Evolutionary conservation across 2,113 vertebrate species (phyloP), one percentile per base, ranked within the genome.

Genomic region (Rhombomys opimus): DNA sequence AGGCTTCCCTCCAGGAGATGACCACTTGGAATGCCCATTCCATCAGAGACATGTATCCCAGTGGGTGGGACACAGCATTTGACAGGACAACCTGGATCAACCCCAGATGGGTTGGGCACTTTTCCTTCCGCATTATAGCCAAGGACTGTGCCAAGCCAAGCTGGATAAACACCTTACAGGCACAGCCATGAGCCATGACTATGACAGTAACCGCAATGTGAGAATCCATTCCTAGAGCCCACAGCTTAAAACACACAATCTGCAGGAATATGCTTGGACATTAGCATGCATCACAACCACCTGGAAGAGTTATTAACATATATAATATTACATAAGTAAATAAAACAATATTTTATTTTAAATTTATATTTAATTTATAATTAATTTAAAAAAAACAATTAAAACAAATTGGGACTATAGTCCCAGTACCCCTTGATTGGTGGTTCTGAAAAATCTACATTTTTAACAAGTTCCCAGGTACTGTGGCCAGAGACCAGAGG

Each of bases 391-490:
- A n/a, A 57, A 57, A 57, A 57, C 15, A 57, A 57, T 57, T 57
- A 57, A 57, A 57, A 57, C 57, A 57, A 14, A 57, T 15, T 57
- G 15, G 57, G 57, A 32, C 76, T 76, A 77, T 2, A 92, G 0
- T 11, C 2, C 61, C 41, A 90, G 13, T 22, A 90, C 46, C 54
- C 85, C 70, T 88, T 18, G 57, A n/a, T 78, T n/a, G 92, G 22
- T 68, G 38, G 57, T 9, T 85, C 76, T 80, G 67, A 76, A 57
- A 57, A 92, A 54, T 85, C 6, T 57, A 17, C 20, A 68, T 85
- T 92, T 94, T 90, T 95, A 87, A 67, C 65, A 88, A 81, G 54
- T 90, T 95, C 27, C 9, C 80, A 86, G 72, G 50, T 46, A 23
- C 59, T 27, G 6, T 81, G 65, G 6, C 68, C 73, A 11, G 70